These are phyloP conservation scores for Acrobeloides nanus DNA, from an alignment of 2,888 invertebrate species.

Conservation along the genomic window DNA sequence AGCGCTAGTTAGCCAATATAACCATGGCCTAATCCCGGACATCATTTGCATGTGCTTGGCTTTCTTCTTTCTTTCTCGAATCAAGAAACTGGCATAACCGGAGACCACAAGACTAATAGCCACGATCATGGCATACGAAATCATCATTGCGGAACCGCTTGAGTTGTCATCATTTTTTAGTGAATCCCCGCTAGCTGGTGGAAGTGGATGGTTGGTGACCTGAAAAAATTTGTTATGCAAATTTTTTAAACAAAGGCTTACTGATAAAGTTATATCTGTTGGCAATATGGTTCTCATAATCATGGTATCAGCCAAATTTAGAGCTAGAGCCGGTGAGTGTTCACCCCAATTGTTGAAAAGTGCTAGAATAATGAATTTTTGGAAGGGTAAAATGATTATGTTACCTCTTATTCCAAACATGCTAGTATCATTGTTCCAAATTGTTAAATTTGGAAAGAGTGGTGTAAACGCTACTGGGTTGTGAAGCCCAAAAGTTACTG, in stretches of 20 bases:
- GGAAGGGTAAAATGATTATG: conserved; percentile 3
- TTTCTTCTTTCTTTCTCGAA: conserved; percentile 44
- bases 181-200: conserved; percentile 31
- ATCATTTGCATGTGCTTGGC: conserved; percentile 45
- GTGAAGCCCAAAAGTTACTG: conserved; percentile 28
- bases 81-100: conserved; percentile 37
- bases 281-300: conserved; percentile 3
- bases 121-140: conserved; percentile 25
- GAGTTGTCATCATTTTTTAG: conserved; percentile 26
- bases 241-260: not conserved
- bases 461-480: conserved; percentile 31
- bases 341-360: conserved; percentile 39
- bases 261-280: not conserved
- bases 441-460: too few species aligned
- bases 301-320: conserved; percentile 28
- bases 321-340: conserved; percentile 30
- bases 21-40: conserved; percentile 36
- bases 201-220: conserved; percentile 36
- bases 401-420: too few species aligned
- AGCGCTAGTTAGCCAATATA: conserved; percentile 41
- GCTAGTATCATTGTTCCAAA: too few species aligned
- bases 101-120: conserved; percentile 26
- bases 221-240: conserved; percentile 1
- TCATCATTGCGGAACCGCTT: conserved; percentile 20
- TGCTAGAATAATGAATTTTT: conserved; percentile 11